These are phyloP conservation scores for Ametastegia equiseti DNA, from an alignment of 2,888 invertebrate species.

Conservation along the genomic window DNA sequence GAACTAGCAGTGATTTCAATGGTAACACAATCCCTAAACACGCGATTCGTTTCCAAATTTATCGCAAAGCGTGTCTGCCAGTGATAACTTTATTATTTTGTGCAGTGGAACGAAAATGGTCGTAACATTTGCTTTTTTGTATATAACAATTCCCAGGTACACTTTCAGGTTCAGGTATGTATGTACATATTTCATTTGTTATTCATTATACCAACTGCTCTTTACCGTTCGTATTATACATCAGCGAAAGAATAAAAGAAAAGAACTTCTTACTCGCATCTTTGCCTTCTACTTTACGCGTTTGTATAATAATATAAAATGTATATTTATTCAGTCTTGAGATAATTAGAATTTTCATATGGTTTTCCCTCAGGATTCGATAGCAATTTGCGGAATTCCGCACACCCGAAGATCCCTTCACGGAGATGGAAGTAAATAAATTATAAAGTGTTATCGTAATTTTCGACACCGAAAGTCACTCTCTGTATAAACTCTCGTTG, in stretches of 20 bases:
- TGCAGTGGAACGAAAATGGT: not conserved
- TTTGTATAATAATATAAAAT: too few relatives aligned
- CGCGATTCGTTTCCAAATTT: constrained; percentile 22
- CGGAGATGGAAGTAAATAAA: not conserved
- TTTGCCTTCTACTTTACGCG: not conserved
- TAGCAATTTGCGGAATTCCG: not conserved
- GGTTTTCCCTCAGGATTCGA: not conserved
- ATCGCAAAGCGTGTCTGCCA: not conserved
- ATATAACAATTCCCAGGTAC: not conserved
- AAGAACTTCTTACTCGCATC: not conserved
- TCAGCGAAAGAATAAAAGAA: not conserved
- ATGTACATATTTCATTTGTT: too few relatives aligned
- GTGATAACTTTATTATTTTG: constrained; percentile 7
- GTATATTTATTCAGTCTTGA: not conserved
- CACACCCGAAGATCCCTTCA: not conserved
- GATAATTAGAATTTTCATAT: not conserved
- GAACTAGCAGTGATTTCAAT: not conserved
- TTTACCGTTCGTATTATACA: not conserved
- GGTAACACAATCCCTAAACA: not conserved
- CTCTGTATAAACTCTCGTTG: too few relatives aligned
- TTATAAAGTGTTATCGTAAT: too few relatives aligned
- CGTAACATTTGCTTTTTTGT: not conserved
- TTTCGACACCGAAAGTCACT: too few relatives aligned
- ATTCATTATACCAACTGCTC: not conserved
- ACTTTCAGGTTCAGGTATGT: too few relatives aligned